Conservation (phyloP, 2,797 vertebrate species). For the Lutjanus campechanus region DNA sequence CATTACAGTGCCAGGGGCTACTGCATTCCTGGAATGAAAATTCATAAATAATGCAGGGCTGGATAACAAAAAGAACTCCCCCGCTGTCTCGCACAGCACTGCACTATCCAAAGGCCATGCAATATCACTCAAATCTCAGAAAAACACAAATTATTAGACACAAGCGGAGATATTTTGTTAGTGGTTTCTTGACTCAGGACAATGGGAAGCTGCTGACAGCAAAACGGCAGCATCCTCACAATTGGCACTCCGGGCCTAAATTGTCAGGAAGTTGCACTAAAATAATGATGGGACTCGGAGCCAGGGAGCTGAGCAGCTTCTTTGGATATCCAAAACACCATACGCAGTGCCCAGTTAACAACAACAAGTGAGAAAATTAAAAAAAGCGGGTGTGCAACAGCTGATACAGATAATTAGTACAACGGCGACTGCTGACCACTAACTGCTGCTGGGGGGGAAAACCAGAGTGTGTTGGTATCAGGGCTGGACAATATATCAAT, state of each 20-base stretch:
- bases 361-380: conserved; percentile 55
- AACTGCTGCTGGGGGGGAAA: conserved; percentile 43
- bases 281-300: conserved; percentile 69
- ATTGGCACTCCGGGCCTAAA: conserved; percentile 50
- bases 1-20: conserved; percentile 80
- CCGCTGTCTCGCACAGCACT: conserved; percentile 71
- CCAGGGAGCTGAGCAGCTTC: conserved; percentile 58
- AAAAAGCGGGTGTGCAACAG: conserved; percentile 59
- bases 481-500: too few species aligned
- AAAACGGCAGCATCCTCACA: conserved; percentile 60
- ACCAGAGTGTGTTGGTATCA: conserved; percentile 17
- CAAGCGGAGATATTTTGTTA: conserved; percentile 43
- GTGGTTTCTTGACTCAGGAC: conserved; percentile 56
- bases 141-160: conserved; percentile 75
- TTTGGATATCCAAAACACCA: conserved; percentile 65
- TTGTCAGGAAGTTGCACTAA: conserved; percentile 63
- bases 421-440: conserved; percentile 35
- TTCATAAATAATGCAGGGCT: conserved; percentile 86
- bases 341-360: conserved; percentile 54
- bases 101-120: conserved; percentile 76
- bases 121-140: conserved; percentile 77
- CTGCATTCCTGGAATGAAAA: conserved; percentile 86
- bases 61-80: conserved; percentile 84
- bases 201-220: conserved; percentile 56
- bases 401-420: conserved; percentile 63